Conservation (phyloP, 2,113 vertebrate genomes). For the Xenopus laevis region DNA sequence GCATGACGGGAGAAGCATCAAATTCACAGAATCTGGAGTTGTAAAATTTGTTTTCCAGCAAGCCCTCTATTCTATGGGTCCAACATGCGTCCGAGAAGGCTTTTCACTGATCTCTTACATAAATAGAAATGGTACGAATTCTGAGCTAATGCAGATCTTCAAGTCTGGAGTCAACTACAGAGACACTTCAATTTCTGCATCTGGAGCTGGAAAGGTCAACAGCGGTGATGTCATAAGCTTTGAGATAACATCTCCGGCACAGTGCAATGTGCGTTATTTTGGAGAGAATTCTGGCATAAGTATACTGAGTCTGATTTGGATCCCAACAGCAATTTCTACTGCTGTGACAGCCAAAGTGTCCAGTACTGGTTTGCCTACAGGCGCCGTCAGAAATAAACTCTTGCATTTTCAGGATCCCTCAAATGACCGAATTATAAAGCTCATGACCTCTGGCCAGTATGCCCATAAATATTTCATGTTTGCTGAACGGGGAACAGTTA, state of each 20-base stretch:
- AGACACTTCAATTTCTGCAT: conserved; percentile 79
- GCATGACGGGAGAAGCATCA: conserved; percentile 73
- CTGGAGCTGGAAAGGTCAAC: conserved; percentile 63
- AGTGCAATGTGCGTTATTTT: conserved; percentile 79
- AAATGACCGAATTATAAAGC: conserved; percentile 61
- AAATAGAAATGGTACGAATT: conserved; percentile 72
- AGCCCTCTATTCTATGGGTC: conserved; percentile 79
- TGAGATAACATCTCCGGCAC: conserved; percentile 72
- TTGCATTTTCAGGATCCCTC: conserved; percentile 72
- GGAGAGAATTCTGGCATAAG: conserved; percentile 78
- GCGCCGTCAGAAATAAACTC: conserved; percentile 79
- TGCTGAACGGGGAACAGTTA: conserved; percentile 69
- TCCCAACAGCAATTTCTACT: conserved; percentile 70
- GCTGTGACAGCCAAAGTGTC: conserved; percentile 73
- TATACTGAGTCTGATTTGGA: conserved; percentile 78
- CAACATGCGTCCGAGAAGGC: conserved; percentile 71
- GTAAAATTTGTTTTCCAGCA: conserved; percentile 82
- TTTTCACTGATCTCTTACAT: conserved; percentile 74
- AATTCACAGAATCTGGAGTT: conserved; percentile 73
- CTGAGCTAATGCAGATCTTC: conserved; percentile 67
- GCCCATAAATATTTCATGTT: conserved; percentile 76
- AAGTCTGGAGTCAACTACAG: conserved; percentile 82
- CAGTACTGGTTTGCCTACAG: conserved; percentile 67
- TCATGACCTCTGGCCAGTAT: conserved; percentile 68
- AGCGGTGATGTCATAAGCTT: conserved; percentile 73